Evolutionary conservation across 1,140 invertebrate genomes (phyloP).

Genomic region (Neuroterus valhalla): DNA sequence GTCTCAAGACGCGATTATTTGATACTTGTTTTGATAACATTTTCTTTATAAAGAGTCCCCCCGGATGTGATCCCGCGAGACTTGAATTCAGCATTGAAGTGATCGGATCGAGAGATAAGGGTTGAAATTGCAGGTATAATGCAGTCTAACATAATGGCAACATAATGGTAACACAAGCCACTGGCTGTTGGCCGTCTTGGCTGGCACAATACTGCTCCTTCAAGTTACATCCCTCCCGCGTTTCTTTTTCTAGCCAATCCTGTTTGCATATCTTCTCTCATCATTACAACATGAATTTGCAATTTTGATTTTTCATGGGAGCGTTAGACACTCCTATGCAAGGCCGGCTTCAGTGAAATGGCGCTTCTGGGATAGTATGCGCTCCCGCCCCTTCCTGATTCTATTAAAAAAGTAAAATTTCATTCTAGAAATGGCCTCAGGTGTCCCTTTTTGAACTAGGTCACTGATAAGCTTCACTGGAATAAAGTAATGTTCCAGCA

Average conservation of each 20-base stretch:
- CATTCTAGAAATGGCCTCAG: too few relatives aligned
- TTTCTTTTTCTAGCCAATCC: slow-evolving; percentile 44
- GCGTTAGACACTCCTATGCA: not conserved
- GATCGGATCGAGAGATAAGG: slow-evolving; percentile 69
- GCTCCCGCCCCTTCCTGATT: too few relatives aligned
- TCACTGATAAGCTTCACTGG: too few relatives aligned
- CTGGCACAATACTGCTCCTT: slow-evolving; percentile 65
- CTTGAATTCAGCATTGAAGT: slow-evolving; percentile 42
- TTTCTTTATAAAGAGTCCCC: slow-evolving; percentile 27
- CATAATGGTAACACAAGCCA: slow-evolving; percentile 70
- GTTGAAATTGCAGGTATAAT: slow-evolving; percentile 73
- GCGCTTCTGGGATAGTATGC: too few relatives aligned
- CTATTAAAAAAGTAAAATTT: too few relatives aligned
- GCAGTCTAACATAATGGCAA: slow-evolving; percentile 59
- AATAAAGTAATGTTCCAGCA: too few relatives aligned
- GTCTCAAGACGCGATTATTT: slow-evolving; percentile 23
- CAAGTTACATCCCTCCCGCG: slow-evolving; percentile 45
- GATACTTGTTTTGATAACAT: slow-evolving; percentile 48
- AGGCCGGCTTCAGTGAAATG: too few relatives aligned
- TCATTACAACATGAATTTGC: slow-evolving; percentile 41
- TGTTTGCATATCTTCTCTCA: slow-evolving; percentile 57
- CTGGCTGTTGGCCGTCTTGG: slow-evolving; percentile 44
- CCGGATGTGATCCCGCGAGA: slow-evolving; percentile 48
- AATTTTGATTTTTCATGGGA: slow-evolving; percentile 33
- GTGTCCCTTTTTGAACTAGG: too few relatives aligned